A percentile compares a stretch with the other conserved stretches of the same genome.
These are phyloP conservation scores for Callaeas wilsoni DNA, from an alignment of 2,113 vertebrate genomes.

Conservation along the genomic window DNA sequence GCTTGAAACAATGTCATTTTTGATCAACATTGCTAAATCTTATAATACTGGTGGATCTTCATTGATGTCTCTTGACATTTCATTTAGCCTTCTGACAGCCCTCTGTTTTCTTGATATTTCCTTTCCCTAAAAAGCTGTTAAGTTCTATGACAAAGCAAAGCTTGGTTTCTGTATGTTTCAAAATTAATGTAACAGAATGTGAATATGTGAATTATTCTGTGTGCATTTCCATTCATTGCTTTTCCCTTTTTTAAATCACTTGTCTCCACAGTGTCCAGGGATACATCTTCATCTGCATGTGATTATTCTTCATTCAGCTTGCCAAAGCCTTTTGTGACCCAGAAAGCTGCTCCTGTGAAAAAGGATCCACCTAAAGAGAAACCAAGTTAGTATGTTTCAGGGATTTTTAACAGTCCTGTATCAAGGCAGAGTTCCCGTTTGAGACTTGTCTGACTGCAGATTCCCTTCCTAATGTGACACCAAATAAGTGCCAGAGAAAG, in stretches of 20 bases:
- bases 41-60: neutral
- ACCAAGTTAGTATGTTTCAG: slow-evolving; percentile 68
- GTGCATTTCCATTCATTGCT: neutral
- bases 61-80: neutral
- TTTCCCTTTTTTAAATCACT: neutral
- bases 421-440: neutral
- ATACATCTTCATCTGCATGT: neutral
- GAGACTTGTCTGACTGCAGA: neutral
- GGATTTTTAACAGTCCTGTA: neutral
- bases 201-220: neutral
- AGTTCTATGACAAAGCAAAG: neutral
- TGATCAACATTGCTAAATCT: neutral
- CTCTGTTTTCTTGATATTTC: neutral
- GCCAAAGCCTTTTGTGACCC: slow-evolving; percentile 24
- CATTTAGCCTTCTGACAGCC: neutral
- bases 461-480: neutral
- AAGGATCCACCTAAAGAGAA: slow-evolving; percentile 84
- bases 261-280: slow-evolving; percentile 37
- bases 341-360: slow-evolving; percentile 60
- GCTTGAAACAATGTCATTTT: neutral
- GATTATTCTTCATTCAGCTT: slow-evolving; percentile 35
- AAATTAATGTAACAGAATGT: neutral
- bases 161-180: neutral
- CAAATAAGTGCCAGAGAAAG: neutral
- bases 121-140: neutral